Conservation (phyloP, 2,888 invertebrate species). For the Drosophila differens region DNA sequence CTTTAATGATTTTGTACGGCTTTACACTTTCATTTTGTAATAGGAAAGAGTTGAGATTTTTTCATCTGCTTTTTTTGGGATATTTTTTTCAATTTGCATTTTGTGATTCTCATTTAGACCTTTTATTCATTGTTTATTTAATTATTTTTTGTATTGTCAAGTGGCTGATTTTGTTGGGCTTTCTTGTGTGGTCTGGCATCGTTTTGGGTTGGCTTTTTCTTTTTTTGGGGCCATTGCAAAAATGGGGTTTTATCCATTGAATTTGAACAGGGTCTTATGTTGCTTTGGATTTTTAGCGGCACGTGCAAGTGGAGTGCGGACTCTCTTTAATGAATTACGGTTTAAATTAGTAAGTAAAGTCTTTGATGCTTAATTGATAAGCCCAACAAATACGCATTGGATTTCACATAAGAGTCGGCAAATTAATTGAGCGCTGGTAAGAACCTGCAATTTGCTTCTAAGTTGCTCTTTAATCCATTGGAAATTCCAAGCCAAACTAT, state of each 20-base stretch:
- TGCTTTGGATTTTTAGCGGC: constrained; percentile 33
- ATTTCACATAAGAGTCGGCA: constrained; percentile 5
- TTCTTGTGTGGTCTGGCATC: constrained; percentile 41
- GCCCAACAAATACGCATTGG: constrained; percentile 31
- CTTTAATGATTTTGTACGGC: constrained; percentile 71
- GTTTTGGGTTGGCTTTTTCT: constrained; percentile 42
- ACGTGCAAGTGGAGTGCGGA: constrained; percentile 52
- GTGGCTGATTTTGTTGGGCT: constrained; percentile 63
- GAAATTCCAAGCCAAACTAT: constrained; percentile 45
- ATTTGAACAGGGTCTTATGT: constrained; percentile 27
- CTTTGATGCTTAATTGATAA: constrained; percentile 73
- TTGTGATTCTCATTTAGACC: constrained; percentile 67
- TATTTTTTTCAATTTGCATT: constrained; percentile 70
- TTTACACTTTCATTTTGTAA: constrained; percentile 57
- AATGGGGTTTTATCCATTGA: constrained; percentile 16
- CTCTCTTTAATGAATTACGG: constrained; percentile 43
- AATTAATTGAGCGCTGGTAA: constrained; percentile 26
- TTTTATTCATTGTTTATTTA: constrained; percentile 76
- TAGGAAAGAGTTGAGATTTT: constrained; percentile 32
- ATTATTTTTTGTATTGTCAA: constrained; percentile 78
- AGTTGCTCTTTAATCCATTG: constrained; percentile 40
- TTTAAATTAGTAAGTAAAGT: constrained; percentile 36
- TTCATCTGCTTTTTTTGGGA: constrained; percentile 26
- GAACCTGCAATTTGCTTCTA: constrained; percentile 21
- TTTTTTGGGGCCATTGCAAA: constrained; percentile 9